A percentile compares a stretch with the other conserved stretches of the same genome.
Evolutionary conservation across 2,797 vertebrate species (phyloP).

Genomic region (Pseudochromis fuscus): DNA sequence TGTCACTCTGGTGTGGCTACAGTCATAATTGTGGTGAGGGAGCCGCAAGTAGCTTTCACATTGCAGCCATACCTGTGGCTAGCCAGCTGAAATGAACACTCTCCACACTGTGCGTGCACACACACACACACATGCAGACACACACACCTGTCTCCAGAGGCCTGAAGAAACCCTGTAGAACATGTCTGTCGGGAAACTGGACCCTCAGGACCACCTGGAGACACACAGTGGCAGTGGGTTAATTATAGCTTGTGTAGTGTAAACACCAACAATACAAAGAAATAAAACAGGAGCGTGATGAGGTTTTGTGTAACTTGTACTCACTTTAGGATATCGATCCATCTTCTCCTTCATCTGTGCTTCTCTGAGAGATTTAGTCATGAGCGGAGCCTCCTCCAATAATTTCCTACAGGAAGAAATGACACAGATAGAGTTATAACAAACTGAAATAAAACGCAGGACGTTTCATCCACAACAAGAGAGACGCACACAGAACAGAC

Average conservation of each 20-base stretch:
- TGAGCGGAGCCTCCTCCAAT: slow-evolving; percentile 92
- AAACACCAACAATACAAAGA: not conserved
- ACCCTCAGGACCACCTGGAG: slow-evolving; percentile 92
- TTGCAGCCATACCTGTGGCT: slow-evolving; percentile 81
- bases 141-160: slow-evolving; percentile 92
- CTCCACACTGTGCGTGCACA: not conserved
- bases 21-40: slow-evolving; percentile 69
- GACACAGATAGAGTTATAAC: slow-evolving; percentile 1
- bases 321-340: slow-evolving; percentile 93
- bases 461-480: not conserved
- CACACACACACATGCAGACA: not conserved
- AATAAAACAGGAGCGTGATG: not conserved
- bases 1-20: slow-evolving; percentile 74
- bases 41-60: slow-evolving; percentile 71
- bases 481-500: slow-evolving; percentile 24
- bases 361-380: slow-evolving; percentile 90
- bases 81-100: slow-evolving; percentile 70
- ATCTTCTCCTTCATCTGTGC: slow-evolving; percentile 91
- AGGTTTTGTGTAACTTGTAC: slow-evolving; percentile 16
- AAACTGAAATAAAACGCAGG: slow-evolving; percentile 19
- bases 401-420: slow-evolving; percentile 81
- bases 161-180: slow-evolving; percentile 95
- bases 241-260: not conserved
- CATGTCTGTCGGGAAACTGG: slow-evolving; percentile 93
- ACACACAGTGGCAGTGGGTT: slow-evolving; percentile 17